Evolutionary conservation across 2,888 invertebrate species (phyloP).

Genomic region (Anarsia innoxiella): DNA sequence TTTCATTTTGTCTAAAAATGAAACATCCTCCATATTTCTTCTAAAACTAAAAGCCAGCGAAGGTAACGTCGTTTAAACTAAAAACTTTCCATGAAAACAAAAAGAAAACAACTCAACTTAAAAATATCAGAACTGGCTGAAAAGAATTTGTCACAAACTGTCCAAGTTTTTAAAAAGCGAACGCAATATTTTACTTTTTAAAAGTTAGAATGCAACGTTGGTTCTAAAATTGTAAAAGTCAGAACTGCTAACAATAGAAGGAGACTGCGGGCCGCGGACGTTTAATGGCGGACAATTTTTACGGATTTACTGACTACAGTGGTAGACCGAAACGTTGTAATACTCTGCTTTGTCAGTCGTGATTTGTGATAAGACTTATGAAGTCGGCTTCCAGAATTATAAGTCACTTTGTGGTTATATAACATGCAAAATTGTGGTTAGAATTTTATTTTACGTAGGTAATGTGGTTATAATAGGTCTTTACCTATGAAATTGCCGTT

Average conservation of each 20-base stretch:
- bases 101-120: background rate
- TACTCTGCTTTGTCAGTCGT: slow-evolving; percentile 9
- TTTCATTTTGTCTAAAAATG: too few relatives aligned
- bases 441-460: too few relatives aligned
- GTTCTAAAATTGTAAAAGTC: slow-evolving; percentile 7
- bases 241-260: slow-evolving; percentile 5
- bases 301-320: slow-evolving; percentile 15
- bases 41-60: too few relatives aligned
- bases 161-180: slow-evolving; percentile 9
- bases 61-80: too few relatives aligned
- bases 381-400: background rate
- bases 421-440: too few relatives aligned
- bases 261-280: slow-evolving; percentile 4
- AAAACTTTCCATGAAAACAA: too few relatives aligned
- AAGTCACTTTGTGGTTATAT: background rate
- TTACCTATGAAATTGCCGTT: too few relatives aligned
- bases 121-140: slow-evolving; percentile 1
- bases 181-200: slow-evolving; percentile 9
- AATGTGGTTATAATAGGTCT: too few relatives aligned
- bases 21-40: too few relatives aligned
- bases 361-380: slow-evolving; percentile 5
- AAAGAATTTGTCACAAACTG: slow-evolving; percentile 5
- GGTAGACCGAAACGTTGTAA: slow-evolving; percentile 14
- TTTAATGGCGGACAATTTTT: slow-evolving; percentile 18
- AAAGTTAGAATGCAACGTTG: slow-evolving; percentile 9